These are phyloP conservation scores for Diloba caeruleocephala DNA, from an alignment of 2,888 invertebrate species.

Conservation along the genomic window DNA sequence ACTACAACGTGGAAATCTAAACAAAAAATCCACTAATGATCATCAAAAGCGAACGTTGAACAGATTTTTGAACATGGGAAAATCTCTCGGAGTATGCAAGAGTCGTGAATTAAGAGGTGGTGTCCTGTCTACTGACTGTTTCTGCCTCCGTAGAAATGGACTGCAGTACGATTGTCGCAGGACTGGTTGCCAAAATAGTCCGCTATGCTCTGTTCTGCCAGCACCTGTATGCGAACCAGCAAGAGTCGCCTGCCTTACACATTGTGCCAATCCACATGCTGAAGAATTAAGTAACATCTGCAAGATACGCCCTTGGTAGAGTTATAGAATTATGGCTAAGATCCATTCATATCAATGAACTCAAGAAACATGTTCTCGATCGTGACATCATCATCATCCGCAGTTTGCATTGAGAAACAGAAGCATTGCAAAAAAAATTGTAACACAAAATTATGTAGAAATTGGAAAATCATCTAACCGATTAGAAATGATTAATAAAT, in stretches of 20 bases:
- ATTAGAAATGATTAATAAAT: too few species aligned
- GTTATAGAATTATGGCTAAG: background rate
- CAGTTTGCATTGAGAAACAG: too few species aligned
- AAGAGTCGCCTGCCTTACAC: conserved; percentile 71
- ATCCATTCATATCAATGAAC: background rate
- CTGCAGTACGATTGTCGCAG: conserved; percentile 88
- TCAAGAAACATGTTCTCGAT: background rate
- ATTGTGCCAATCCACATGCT: conserved; percentile 76
- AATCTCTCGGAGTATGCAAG: conserved; percentile 57
- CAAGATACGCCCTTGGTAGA: conserved; percentile 57
- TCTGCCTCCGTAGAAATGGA: conserved; percentile 88
- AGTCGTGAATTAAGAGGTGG: conserved; percentile 87
- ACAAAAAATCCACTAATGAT: background rate
- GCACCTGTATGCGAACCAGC: conserved; percentile 77
- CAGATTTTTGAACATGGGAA: conserved; percentile 9
- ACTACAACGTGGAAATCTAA: background rate
- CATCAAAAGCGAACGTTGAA: conserved; percentile 6
- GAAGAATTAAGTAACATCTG: conserved; percentile 73
- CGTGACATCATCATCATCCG: too few species aligned
- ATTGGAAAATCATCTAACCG: too few species aligned
- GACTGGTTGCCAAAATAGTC: conserved; percentile 81
- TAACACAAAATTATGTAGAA: too few species aligned
- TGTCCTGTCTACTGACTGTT: conserved; percentile 85
- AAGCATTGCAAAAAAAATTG: too few species aligned
- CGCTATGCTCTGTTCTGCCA: conserved; percentile 71